Conservation (phyloP, 2,113 vertebrate species). For the Peucedramus taeniatus region DNA sequence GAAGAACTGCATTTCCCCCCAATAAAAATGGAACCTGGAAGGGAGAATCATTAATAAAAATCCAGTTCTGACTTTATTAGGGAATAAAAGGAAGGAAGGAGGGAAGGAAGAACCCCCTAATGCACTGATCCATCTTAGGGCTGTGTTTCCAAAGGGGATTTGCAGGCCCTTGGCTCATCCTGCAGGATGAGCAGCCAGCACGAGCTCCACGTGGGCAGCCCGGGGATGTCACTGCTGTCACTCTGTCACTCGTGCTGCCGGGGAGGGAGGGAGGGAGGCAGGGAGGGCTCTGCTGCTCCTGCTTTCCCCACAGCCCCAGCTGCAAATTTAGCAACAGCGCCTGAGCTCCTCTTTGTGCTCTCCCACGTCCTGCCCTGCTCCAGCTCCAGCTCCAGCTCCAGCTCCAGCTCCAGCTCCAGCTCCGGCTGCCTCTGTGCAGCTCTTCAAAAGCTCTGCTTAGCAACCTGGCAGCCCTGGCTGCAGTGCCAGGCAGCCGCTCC, state of each 20-base stretch:
- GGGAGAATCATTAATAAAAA: neutral
- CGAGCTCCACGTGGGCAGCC: neutral
- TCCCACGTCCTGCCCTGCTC: conserved; percentile 18
- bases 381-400: neutral
- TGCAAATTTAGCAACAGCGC: neutral
- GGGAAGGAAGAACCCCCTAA: rapidly evolving
- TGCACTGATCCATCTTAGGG: neutral
- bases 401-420: neutral
- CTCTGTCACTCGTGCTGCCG: neutral
- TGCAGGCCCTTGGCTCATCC: neutral
- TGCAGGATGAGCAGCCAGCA: neutral
- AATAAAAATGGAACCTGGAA: neutral
- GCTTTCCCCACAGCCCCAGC: neutral
- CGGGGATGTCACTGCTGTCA: neutral
- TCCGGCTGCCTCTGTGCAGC: neutral
- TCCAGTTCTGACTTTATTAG: neutral
- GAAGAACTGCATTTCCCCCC: neutral
- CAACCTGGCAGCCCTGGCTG: neutral
- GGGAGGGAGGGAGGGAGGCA: neutral
- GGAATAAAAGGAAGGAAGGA: too few species aligned
- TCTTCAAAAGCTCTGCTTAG: neutral
- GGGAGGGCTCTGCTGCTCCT: neutral
- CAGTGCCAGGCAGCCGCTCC: neutral
- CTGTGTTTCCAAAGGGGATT: neutral
- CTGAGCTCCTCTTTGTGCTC: neutral